Evolutionary conservation across 2,113 vertebrate genomes (phyloP), one percentile per base, ranked within the genome.

Genomic region (Sapajus apella): DNA sequence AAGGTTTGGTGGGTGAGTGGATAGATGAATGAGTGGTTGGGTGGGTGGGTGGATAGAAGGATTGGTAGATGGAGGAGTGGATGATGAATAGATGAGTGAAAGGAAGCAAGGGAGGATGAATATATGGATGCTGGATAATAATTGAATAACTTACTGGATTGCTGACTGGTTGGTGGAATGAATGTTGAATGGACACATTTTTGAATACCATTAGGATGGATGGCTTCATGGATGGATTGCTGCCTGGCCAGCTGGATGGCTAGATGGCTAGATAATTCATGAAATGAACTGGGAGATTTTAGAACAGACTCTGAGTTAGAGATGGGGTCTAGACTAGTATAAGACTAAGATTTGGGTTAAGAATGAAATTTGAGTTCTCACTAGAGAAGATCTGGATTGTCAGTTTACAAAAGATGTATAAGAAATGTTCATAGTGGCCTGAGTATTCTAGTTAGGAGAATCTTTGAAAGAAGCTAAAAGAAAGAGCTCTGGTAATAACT

Each of bases 1-100:
- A 12, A 20, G 35, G 16, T 8, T n/a, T 17, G n/a, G 10, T 35
- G 45, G 3, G 32, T 40, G 43, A 5, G 4, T 11, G 10, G 11
- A 3, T 9, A 27, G 52, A 25, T 8, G 55, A 8, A 25, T 45
- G 9, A 12, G 2, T 18, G 13, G 5, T 3, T 35, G 25, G 7
- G 0, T n/a, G 32, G 13, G 1, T 47, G 23, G 6, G 0, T 30
- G 8, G 5, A 6, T 14, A 1, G 2, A 4, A 35, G 18, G 5
- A 0, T 52, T 13, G 18, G 37, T 37, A 27, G 58, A 20, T 35
- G 45, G 43, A 43, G 70, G 20, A 40, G 2, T 35, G 37, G 23
- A 14, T 37, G 13, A 1, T 50, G 23, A 5, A 13, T 35, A 32
- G 16, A 4, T 8, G 32, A 1, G 20, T 25, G 35, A 35, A n/a